Conservation (phyloP, 2,113 vertebrate species). For the Myrmecophaga tridactyla region DNA sequence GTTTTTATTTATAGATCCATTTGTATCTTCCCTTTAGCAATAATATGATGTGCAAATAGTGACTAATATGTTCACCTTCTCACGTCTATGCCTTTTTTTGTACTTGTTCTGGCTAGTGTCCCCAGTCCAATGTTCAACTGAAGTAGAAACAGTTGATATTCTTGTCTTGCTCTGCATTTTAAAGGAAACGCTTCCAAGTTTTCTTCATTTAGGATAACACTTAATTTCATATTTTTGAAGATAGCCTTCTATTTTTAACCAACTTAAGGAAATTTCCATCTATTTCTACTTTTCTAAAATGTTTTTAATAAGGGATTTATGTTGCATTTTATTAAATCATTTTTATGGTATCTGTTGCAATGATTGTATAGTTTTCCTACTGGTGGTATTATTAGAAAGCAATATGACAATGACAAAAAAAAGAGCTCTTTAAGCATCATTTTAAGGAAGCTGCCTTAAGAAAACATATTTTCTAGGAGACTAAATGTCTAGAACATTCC, state of each 20-base stretch:
- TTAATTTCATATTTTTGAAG: not conserved
- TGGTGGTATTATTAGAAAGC: not conserved
- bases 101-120: not conserved
- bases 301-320: not conserved
- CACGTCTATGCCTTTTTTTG: no score
- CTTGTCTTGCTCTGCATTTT: not conserved
- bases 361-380: not conserved
- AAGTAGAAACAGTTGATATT: not conserved
- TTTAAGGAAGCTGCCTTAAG: not conserved
- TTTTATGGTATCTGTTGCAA: not conserved
- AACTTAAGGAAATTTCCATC: not conserved
- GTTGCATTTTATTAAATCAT: not conserved
- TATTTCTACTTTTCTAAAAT: not conserved
- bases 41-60: not conserved
- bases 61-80: not conserved
- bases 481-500: not conserved
- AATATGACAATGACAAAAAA: not conserved
- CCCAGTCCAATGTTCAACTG: not conserved
- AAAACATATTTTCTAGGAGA: not conserved
- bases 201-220: not conserved
- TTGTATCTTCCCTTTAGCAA: not conserved
- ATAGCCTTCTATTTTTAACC: not conserved
- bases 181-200: not conserved
- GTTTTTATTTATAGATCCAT: not conserved
- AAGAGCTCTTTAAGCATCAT: not conserved